Conservation (phyloP, 2,113 vertebrate species). For the Jacana jacana region DNA sequence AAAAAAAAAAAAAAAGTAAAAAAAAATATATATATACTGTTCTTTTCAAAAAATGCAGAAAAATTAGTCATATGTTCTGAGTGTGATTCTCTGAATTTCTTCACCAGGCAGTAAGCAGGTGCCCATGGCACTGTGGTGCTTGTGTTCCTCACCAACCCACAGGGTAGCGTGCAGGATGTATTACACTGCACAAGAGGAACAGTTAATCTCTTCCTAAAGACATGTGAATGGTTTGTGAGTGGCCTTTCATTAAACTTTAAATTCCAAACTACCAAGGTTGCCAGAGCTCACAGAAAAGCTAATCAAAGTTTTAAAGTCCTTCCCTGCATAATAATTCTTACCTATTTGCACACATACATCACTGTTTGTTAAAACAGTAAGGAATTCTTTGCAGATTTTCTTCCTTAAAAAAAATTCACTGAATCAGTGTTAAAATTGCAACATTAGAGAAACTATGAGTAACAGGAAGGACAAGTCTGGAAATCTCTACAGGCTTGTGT, state of each 20-base stretch:
- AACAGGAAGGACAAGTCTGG: background rate
- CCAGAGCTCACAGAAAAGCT: slow-evolving; percentile 9
- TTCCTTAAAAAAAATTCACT: background rate
- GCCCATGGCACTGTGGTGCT: background rate
- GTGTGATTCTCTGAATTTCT: background rate
- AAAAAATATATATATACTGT: background rate
- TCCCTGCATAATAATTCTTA: background rate
- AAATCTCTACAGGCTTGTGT: background rate
- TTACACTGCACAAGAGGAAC: background rate
- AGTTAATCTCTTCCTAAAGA: slow-evolving; percentile 1
- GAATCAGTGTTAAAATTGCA: background rate
- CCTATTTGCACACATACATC: background rate
- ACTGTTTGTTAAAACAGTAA: background rate
- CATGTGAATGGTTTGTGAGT: background rate
- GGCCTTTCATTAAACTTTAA: slow-evolving; percentile 39
- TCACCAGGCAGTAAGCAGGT: background rate
- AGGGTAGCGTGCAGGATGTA: background rate
- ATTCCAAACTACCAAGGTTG: slow-evolving; percentile 17
- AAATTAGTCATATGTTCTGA: background rate
- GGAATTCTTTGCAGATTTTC: background rate
- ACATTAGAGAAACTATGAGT: background rate
- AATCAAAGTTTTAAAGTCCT: slow-evolving; percentile 14
- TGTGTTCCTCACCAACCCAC: background rate
- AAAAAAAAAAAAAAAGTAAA: too few species aligned
- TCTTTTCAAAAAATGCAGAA: background rate